These are phyloP conservation scores for Megastigmus dorsalis DNA, from an alignment of 2,888 invertebrate species.

Conservation along the genomic window DNA sequence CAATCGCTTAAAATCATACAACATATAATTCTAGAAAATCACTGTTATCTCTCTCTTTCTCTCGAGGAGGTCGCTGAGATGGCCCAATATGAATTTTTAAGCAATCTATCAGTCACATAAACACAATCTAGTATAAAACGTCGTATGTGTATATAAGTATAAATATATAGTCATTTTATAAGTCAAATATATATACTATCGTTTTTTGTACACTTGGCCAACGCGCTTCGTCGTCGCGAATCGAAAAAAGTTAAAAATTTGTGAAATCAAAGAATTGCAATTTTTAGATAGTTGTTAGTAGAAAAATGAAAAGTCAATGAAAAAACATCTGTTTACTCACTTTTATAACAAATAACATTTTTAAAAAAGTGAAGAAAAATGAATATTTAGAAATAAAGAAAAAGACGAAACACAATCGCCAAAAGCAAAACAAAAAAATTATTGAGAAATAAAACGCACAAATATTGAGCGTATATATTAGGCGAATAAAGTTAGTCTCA, in stretches of 20 bases:
- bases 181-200: conserved; percentile 39
- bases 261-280: conserved; percentile 27
- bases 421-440: conserved; percentile 17
- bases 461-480: conserved; percentile 27
- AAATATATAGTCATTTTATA: conserved; percentile 52
- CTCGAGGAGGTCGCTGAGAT: no score
- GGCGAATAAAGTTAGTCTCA: conserved; percentile 8
- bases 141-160: conserved; percentile 34
- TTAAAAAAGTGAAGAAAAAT: neutral
- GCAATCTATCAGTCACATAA: conserved; percentile 63
- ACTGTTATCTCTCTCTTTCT: no score
- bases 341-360: conserved; percentile 16
- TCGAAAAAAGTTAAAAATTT: conserved; percentile 32
- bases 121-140: conserved; percentile 53
- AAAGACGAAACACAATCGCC: conserved; percentile 5
- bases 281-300: conserved; percentile 36
- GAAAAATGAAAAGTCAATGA: conserved; percentile 27
- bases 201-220: conserved; percentile 51
- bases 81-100: no score
- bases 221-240: conserved; percentile 49
- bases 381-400: conserved; percentile 27
- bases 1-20: no score
- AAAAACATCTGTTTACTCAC: conserved; percentile 21
- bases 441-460: neutral
- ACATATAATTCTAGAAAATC: no score